Evolutionary conservation across 1,140 invertebrate species (phyloP).

Genomic region (Neodiprion lecontei): DNA sequence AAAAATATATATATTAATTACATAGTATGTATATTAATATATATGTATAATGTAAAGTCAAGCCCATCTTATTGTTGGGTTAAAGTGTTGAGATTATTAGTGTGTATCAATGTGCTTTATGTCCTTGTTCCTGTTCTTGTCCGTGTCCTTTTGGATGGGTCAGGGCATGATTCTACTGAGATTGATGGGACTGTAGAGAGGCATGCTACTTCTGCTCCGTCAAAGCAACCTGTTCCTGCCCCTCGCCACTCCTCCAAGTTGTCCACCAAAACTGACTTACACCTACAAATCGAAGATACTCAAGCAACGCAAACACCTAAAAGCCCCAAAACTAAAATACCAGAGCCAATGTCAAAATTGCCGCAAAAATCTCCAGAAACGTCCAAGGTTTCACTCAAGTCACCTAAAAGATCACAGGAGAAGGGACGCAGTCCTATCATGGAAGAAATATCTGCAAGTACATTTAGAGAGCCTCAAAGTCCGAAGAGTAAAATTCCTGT

Average conservation of each 20-base stretch:
- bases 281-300: slow-evolving; percentile 48
- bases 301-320: slow-evolving; percentile 28
- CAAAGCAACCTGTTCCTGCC: slow-evolving; percentile 58
- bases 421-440: slow-evolving; percentile 7
- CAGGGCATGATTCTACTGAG: slow-evolving; percentile 62
- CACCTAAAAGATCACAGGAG: not conserved
- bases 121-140: slow-evolving; percentile 63
- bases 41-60: slow-evolving; percentile 27
- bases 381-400: slow-evolving; percentile 12
- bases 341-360: slow-evolving; percentile 33
- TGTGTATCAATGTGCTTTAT: slow-evolving; percentile 64
- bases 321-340: slow-evolving; percentile 33
- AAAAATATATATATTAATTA: slow-evolving; percentile 19
- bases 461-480: slow-evolving; percentile 14
- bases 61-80: slow-evolving; percentile 49
- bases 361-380: slow-evolving; percentile 28
- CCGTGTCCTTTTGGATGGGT: slow-evolving; percentile 62
- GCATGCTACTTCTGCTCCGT: slow-evolving; percentile 59
- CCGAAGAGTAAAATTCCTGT: slow-evolving; percentile 59
- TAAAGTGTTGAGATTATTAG: slow-evolving; percentile 56
- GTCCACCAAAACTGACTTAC: slow-evolving; percentile 50
- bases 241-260: slow-evolving; percentile 52
- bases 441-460: slow-evolving; percentile 18
- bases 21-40: slow-evolving; percentile 25
- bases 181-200: slow-evolving; percentile 62